Conservation (phyloP, 2,797 vertebrate genomes). For the Sebastiscus albofasciatus region DNA sequence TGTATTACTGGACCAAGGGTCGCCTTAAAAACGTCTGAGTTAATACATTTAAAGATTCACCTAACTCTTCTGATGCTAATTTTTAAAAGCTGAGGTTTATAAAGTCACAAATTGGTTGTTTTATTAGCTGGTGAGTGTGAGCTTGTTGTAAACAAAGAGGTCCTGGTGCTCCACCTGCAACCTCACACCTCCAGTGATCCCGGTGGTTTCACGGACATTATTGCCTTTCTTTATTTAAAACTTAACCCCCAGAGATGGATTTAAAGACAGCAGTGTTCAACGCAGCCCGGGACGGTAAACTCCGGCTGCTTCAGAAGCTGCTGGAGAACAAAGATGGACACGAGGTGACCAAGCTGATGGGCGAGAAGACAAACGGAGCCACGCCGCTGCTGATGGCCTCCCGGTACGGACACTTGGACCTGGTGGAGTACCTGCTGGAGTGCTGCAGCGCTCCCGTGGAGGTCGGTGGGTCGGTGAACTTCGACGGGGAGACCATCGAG, state of each 20-base stretch:
- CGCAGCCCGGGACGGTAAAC: slow-evolving; percentile 96
- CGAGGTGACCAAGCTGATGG: slow-evolving; percentile 91
- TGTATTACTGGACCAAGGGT: slow-evolving; percentile 51
- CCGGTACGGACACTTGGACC: slow-evolving; percentile 94
- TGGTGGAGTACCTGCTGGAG: slow-evolving; percentile 96
- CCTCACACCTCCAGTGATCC: neutral
- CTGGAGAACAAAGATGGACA: slow-evolving; percentile 94
- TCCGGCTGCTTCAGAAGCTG: slow-evolving; percentile 95
- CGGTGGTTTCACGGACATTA: neutral
- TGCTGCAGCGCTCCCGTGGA: slow-evolving; percentile 94
- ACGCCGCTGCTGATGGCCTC: slow-evolving; percentile 95
- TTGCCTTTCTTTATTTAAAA: neutral
- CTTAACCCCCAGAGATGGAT: slow-evolving; percentile 85
- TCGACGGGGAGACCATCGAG: slow-evolving; percentile 98
- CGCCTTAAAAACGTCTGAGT: slow-evolving; percentile 24
- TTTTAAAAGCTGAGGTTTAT: neutral
- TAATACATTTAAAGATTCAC: neutral
- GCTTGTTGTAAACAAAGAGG: slow-evolving; percentile 78
- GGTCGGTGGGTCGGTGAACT: slow-evolving; percentile 95
- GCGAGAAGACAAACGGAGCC: slow-evolving; percentile 95
- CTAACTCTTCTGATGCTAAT: neutral
- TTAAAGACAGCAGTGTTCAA: slow-evolving; percentile 98
- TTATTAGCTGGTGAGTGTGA: slow-evolving; percentile 41
- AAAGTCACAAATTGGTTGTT: neutral
- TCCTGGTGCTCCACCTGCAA: slow-evolving; percentile 11